Conservation (phyloP, 2,888 invertebrate species). For the Sussaba pulchella region DNA sequence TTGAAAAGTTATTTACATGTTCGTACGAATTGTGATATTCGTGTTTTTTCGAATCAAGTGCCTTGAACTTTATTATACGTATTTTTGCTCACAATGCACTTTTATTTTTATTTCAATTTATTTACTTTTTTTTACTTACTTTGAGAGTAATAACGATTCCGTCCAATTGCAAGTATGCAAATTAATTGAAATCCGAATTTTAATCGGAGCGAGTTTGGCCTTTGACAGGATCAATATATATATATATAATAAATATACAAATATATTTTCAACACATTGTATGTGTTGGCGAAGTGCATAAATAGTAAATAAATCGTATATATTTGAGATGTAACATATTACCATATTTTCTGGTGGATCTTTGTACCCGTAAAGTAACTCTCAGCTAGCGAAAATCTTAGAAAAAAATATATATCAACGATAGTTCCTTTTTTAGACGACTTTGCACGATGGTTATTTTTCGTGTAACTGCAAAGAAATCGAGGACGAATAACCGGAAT, state of each 20-base stretch:
- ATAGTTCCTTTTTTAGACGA: too few species aligned
- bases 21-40: conserved; percentile 35
- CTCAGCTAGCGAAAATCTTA: too few species aligned
- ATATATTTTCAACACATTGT: conserved; percentile 29
- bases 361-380: too few species aligned
- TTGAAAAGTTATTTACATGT: conserved; percentile 20
- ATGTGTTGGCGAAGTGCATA: conserved; percentile 16
- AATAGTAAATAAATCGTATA: conserved; percentile 21
- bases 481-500: too few species aligned
- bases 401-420: too few species aligned
- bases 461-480: too few species aligned
- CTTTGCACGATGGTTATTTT: too few species aligned
- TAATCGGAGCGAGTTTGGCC: background rate
- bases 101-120: background rate
- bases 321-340: conserved; percentile 8
- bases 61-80: conserved; percentile 26
- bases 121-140: background rate
- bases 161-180: conserved; percentile 28
- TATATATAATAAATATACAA: conserved; percentile 21
- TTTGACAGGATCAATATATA: conserved; percentile 24
- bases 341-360: conserved; percentile 5
- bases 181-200: background rate
- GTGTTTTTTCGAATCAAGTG: conserved; percentile 18
- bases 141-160: conserved; percentile 14
- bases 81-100: conserved; percentile 24